A percentile compares a stretch with the other conserved stretches of the same genome.
phyloP scores from a whole-genome alignment of 2,797 vertebrate genomes.

The Cetoscarus ocellatus region DNA sequence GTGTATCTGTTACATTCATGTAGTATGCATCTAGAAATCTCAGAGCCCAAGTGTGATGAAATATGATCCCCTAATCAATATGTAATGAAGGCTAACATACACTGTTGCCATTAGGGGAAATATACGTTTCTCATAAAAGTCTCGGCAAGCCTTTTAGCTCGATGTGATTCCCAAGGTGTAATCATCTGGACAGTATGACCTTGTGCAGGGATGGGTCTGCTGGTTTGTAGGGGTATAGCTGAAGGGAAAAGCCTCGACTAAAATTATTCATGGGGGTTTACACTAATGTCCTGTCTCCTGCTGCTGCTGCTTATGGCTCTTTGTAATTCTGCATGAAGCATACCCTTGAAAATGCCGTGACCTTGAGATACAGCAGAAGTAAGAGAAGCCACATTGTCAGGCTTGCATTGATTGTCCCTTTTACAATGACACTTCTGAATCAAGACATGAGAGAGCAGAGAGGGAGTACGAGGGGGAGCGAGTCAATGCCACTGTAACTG shows the following conservation, averaged over 20 bases:
- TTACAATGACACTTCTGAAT: slow-evolving; percentile 48
- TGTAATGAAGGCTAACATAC: slow-evolving; percentile 38
- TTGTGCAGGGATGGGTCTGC: slow-evolving; percentile 61
- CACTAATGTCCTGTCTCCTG: slow-evolving; percentile 37
- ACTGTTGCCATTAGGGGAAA: slow-evolving; percentile 49
- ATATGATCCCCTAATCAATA: slow-evolving; percentile 70
- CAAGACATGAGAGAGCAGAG: slow-evolving; percentile 40
- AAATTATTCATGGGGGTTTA: slow-evolving; percentile 59
- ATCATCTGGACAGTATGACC: slow-evolving; percentile 60
- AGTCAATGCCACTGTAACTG: slow-evolving; percentile 49
- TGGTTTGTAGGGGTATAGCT: slow-evolving; percentile 18
- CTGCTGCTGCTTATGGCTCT: slow-evolving; percentile 31
- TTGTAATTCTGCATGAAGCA: slow-evolving; percentile 48
- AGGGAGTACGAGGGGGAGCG: neutral
- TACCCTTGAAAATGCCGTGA: slow-evolving; percentile 60
- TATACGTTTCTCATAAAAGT: slow-evolving; percentile 45
- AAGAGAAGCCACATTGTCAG: slow-evolving; percentile 14
- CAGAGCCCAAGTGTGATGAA: slow-evolving; percentile 66
- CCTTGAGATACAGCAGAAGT: slow-evolving; percentile 66
- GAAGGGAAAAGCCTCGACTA: slow-evolving; percentile 63
- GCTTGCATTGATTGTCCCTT: slow-evolving; percentile 60
- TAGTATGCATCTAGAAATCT: slow-evolving; percentile 54
- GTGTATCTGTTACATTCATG: slow-evolving; percentile 58
- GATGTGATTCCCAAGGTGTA: slow-evolving; percentile 49
- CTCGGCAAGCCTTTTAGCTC: slow-evolving; percentile 26